Base-by-base conservation (phyloP, 2,113 vertebrate genomes). In the Indicator indicator region DNA sequence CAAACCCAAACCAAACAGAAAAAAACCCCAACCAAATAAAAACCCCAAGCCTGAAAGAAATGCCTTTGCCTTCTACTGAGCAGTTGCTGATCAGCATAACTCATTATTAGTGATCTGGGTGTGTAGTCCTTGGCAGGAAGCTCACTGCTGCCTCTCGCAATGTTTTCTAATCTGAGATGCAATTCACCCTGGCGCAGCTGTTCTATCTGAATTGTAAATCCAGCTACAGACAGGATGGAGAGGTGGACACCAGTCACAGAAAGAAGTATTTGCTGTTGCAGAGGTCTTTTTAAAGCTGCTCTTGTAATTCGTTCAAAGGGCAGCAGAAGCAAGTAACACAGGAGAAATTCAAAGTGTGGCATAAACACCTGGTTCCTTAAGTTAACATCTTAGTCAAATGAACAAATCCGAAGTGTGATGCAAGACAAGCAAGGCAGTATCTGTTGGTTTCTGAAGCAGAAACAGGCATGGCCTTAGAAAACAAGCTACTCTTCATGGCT, bases 91-190 rank as follows among this genome's bases (percentile, higher is more conserved):
- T 87, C 54, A 69, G 59, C 28, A 1, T 16, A 87, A 67, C 55
- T 82, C 9, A n/a, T 90, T 59, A 62, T 72, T 68, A 78, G 54
- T 12, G 50, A 48, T 12, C 7, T 64, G 94, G 86, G 95, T 6
- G 90, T 87, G 90, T 15, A 93, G 63, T 5, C 50, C 81, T 72
- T 42, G 86, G 88, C 90, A 92, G 91, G 90, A 93, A 88, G 86
- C 67, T 88, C 81, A 3, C 83, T 40, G 16, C 74, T 67, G 79
- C 33, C 92, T 44, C 75, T 54, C 72, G 73, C 63, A 42, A 28
- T 46, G 78, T 28, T 70, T 60, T 79, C 89, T 85, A 21, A 83
- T 67, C 71, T 8, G 5, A 85, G 55, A 0, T 70, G 84, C 82
- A 50, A 27, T 73, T 55, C 26, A 54, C 36, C 84, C 75, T 1